Base-by-base conservation (phyloP, 1,140 invertebrate species). In the Eumaeus atala region DNA sequence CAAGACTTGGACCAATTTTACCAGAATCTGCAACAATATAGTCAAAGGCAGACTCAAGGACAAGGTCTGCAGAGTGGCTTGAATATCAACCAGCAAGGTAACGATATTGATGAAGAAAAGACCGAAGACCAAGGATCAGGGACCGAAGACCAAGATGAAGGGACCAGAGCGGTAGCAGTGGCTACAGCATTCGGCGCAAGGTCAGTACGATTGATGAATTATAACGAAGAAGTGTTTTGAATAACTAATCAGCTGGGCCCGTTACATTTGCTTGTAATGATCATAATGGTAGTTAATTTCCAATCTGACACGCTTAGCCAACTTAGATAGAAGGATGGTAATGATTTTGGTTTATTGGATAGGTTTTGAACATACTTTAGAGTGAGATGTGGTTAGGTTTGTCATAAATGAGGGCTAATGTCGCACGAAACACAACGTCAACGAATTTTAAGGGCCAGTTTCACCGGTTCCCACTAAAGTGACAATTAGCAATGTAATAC, bases 131-230 rank as follows among this genome's bases (percentile, higher is more conserved):
- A 64, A 75, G 18, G 70, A 77, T 18, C 53, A 70, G 21, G 72
- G 80, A 9, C 53, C 61, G 5, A 58, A 72, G 35, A 62, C 73
- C 10, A n/a, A n/a, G 61, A 72, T 16, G 77, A 77, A 48, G 76
- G 66, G 1, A 56, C 61, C 11, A 70, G 50, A 9, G 74, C 74
- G 0, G 78, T 74, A 6, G 79, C 83, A 6, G 75, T 83, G 0
- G 77, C 83, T 0, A 86, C 81, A 6, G 79, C 77, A 44, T 86
- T 86, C 59, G 83, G 83, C 10, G 48, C 77, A 69, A 84, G 82
- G 82, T 86, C 51, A 73, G 74, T 59, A 37, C 42, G 36, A 33
- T 21, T 8, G 35, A 34, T 17, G 66, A 64, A 71, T 74, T 56
- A 54, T 44, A 67, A 70, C 64, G 21, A 21, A 12, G 44, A 14